Evolutionary conservation across 1,140 invertebrate species (phyloP), one percentile per base, ranked within the genome.

Genomic region (Diorhabda carinulata): DNA sequence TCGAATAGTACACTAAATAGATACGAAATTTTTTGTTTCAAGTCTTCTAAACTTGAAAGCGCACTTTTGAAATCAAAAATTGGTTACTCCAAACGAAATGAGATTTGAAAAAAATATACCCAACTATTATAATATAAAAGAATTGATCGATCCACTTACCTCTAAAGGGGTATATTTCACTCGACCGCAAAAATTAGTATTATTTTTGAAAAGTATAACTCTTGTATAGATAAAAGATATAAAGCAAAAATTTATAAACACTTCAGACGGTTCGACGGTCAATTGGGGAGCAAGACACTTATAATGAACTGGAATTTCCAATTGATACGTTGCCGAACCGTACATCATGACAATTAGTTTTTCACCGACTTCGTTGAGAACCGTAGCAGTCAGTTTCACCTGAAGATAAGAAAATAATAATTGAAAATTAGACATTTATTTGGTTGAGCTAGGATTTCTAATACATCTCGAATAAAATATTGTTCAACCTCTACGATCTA

Each of bases 191-290:
- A 76, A 43, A 56, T 72, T 66, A 45, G 64, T 69, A 3, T 67
- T 68, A 70, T 76, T 77, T 45, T 70, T 69, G 9, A 78, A 56
- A 1, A 61, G 69, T 7, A 78, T 64, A 10, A 56, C 44, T 59
- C 65, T 59, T 2, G 70, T 70, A 59, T 76, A 76, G 0, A 61
- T 56, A 44, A 71, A 69, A 25, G 69, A 75, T 10, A 76, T 66
- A 65, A 76, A 76, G 44, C 74, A 73, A 47, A 73, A 72, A 42
- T 67, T 70, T 4, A 76, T 70, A 7, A 67, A 52, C 40, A 76
- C 65, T 40, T 72, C 68, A 45, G 68, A 43, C 7, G 70, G 71
- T 10, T 57, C 41, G 47, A 64, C 71, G 40, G 42, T 43, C 42
- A 76, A 44, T 6, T 63, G 9, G 4, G 75, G 75, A 9, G 67